These are phyloP conservation scores for Trachymyrmex cornetzi DNA, from an alignment of 1,140 invertebrate genomes.

Conservation along the genomic window DNA sequence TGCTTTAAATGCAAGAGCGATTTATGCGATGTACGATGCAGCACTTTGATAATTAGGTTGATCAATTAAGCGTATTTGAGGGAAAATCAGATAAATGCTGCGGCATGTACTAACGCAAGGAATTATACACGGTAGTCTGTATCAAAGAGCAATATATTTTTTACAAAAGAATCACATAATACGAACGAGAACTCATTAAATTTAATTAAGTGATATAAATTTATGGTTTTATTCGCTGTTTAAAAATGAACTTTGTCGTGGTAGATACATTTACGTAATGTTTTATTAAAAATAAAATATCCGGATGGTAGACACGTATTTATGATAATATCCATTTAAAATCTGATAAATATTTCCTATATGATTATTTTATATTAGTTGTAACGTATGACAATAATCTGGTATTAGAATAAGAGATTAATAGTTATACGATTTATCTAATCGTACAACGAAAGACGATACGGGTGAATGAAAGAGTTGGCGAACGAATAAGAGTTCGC, in stretches of 20 bases:
- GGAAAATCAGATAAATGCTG: slow-evolving; percentile 27
- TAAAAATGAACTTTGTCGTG: neutral
- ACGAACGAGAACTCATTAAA: neutral
- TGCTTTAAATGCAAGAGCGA: slow-evolving; percentile 30
- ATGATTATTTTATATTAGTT: neutral
- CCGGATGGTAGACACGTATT: neutral
- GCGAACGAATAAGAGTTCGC: slow-evolving; percentile 10
- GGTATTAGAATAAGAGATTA: neutral
- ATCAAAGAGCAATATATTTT: neutral
- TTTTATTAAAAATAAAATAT: neutral
- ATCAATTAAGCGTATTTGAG: slow-evolving; percentile 68
- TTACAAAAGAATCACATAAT: slow-evolving; percentile 3
- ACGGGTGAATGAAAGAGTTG: slow-evolving; percentile 46
- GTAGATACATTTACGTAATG: neutral
- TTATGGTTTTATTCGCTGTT: neutral
- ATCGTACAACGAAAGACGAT: slow-evolving; percentile 10
- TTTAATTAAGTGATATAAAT: slow-evolving; percentile 6
- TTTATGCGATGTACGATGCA: slow-evolving; percentile 35
- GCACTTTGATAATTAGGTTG: slow-evolving; percentile 66
- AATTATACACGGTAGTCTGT: neutral
- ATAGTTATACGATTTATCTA: slow-evolving; percentile 1
- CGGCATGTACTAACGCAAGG: neutral
- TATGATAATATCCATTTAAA: neutral
- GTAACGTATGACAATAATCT: neutral
- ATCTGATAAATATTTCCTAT: neutral